A percentile compares a stretch with the other conserved stretches of the same genome.
Evolutionary conservation across 2,113 vertebrate species (phyloP).

Genomic region (Octodon degus): DNA sequence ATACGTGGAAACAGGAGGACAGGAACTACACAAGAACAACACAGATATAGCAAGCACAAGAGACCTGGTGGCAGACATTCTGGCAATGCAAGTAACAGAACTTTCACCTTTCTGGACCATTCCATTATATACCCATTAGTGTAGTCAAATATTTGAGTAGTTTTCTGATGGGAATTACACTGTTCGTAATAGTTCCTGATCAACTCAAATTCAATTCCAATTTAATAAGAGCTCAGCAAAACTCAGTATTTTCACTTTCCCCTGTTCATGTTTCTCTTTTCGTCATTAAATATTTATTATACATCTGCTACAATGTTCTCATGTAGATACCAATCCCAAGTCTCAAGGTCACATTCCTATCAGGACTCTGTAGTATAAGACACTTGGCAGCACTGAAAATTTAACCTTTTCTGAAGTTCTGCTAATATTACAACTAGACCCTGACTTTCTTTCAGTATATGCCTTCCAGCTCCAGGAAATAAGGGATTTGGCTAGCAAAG

Average conservation of each 20-base stretch:
- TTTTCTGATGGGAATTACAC: background rate
- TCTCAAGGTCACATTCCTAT: background rate
- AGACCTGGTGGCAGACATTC: background rate
- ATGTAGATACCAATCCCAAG: background rate
- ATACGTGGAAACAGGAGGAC: background rate
- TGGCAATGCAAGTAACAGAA: background rate
- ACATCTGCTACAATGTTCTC: background rate
- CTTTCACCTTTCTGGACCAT: background rate
- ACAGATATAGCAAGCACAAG: background rate
- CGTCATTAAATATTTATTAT: background rate
- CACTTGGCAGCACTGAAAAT: background rate
- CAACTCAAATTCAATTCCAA: background rate
- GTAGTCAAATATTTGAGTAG: background rate
- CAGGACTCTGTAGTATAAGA: background rate
- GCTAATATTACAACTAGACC: background rate
- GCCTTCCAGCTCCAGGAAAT: background rate
- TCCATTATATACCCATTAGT: background rate
- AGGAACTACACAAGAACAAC: background rate
- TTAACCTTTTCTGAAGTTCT: background rate
- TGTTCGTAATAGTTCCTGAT: background rate
- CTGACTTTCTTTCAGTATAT: background rate
- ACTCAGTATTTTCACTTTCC: background rate
- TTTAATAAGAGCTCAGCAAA: background rate
- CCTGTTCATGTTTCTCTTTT: background rate
- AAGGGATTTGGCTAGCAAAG: background rate